Conservation (phyloP, 2,888 invertebrate species). For the Criorhina ranunculi region DNA sequence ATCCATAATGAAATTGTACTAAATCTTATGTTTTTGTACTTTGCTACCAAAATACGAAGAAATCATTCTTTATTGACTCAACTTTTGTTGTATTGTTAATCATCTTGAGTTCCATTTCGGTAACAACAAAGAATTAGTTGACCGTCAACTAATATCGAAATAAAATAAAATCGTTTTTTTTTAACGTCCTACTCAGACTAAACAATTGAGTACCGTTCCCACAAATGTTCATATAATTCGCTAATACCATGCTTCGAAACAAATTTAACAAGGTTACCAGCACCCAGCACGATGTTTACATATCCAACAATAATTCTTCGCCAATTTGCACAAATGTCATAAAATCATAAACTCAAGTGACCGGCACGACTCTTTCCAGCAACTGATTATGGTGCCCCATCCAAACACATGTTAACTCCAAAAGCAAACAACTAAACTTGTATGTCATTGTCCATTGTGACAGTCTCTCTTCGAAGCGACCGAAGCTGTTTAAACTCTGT, state of each 20-base stretch:
- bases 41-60: too few relatives aligned
- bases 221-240: background rate
- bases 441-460: conserved; percentile 41
- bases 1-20: too few relatives aligned
- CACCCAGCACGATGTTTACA: conserved; percentile 22
- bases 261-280: conserved; percentile 42
- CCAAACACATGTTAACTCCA: conserved; percentile 59
- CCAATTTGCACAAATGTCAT: conserved; percentile 37
- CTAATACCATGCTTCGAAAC: conserved; percentile 13
- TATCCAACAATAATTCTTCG: conserved; percentile 13
- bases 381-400: conserved; percentile 38
- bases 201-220: too few relatives aligned
- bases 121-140: too few relatives aligned
- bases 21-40: too few relatives aligned
- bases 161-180: too few relatives aligned
- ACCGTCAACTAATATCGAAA: too few relatives aligned
- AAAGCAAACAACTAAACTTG: conserved; percentile 59
- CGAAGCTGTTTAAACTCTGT: conserved; percentile 29
- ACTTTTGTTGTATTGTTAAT: too few relatives aligned
- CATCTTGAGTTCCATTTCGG: too few relatives aligned
- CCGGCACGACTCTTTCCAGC: conserved; percentile 41
- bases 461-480: conserved; percentile 19
- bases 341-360: conserved; percentile 31
- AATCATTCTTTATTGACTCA: too few relatives aligned
- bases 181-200: too few relatives aligned